Conservation (phyloP, 2,113 vertebrate species). For the Melozone crissalis region DNA sequence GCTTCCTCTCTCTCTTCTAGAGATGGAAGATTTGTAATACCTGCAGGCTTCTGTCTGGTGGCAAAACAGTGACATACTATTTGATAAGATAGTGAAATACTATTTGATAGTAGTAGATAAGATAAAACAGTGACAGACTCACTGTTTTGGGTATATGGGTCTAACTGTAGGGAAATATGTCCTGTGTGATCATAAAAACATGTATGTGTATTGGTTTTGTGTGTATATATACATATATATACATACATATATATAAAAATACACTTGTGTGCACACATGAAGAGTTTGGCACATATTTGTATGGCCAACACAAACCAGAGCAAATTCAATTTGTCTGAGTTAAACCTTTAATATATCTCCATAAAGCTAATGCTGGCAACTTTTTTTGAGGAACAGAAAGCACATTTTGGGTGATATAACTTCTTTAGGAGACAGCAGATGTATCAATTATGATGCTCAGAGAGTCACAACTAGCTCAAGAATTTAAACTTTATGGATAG, state of each 20-base stretch:
- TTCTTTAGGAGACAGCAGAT: not conserved
- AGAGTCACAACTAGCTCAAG: not conserved
- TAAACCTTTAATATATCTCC: not conserved
- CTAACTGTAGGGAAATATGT: not conserved
- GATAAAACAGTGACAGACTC: not conserved
- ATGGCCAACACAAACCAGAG: not conserved
- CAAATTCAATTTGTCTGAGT: not conserved
- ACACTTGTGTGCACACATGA: fast-evolving
- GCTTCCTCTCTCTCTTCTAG: not conserved
- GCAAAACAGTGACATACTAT: not conserved
- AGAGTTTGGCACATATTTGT: not conserved
- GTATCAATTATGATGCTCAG: not conserved
- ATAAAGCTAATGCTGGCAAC: not conserved
- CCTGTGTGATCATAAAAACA: not conserved
- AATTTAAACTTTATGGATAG: not conserved
- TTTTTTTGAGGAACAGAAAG: not conserved
- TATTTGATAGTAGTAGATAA: no score
- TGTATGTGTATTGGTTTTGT: not conserved
- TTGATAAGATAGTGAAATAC: no score
- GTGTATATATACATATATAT: not conserved
- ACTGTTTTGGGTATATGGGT: not conserved
- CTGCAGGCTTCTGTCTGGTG: not conserved
- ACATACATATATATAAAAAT: not conserved
- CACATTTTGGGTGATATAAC: fast-evolving
- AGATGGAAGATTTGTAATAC: not conserved